Evolutionary conservation across 2,888 invertebrate genomes (phyloP).

Genomic region (Macrophya alboannulata): DNA sequence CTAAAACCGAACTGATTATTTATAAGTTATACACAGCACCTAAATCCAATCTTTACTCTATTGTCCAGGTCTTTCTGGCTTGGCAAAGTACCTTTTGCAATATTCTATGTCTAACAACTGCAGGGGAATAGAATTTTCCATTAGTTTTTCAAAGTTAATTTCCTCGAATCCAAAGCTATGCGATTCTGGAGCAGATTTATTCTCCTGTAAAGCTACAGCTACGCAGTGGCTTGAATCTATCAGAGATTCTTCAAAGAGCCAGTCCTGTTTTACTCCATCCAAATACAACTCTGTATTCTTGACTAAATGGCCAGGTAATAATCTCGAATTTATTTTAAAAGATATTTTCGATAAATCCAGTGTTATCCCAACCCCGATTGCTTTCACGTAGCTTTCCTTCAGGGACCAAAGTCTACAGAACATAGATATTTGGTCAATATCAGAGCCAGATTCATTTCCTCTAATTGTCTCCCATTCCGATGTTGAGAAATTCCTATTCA

Average conservation of each 20-base stretch:
- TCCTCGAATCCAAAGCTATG: conserved; percentile 80
- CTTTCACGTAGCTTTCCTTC: conserved; percentile 97
- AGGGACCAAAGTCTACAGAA: conserved; percentile 97
- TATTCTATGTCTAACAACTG: conserved; percentile 82
- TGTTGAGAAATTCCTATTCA: conserved; percentile 91
- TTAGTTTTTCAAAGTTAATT: conserved; percentile 84
- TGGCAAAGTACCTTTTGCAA: conserved; percentile 83
- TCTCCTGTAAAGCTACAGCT: conserved; percentile 84
- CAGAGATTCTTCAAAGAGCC: conserved; percentile 93
- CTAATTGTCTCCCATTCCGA: conserved; percentile 91
- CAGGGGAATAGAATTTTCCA: conserved; percentile 82
- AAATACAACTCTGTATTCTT: conserved; percentile 87
- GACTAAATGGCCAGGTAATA: conserved; percentile 78
- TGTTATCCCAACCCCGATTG: conserved; percentile 92
- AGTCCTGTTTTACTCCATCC: conserved; percentile 83
- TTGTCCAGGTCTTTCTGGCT: conserved; percentile 79
- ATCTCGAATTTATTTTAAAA: conserved; percentile 84
- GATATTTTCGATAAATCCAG: conserved; percentile 89
- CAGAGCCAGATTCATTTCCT: conserved; percentile 79
- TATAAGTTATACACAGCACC: not conserved
- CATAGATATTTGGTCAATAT: conserved; percentile 86
- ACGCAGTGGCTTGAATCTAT: conserved; percentile 90
- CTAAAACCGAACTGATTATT: not conserved
- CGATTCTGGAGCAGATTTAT: conserved; percentile 66
- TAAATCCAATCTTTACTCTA: not conserved